Percentiles rank a stretch among this genome's conserved stretches.
These are phyloP conservation scores for Dryococelus australis DNA, from an alignment of 2,888 invertebrate genomes.

Conservation along the genomic window DNA sequence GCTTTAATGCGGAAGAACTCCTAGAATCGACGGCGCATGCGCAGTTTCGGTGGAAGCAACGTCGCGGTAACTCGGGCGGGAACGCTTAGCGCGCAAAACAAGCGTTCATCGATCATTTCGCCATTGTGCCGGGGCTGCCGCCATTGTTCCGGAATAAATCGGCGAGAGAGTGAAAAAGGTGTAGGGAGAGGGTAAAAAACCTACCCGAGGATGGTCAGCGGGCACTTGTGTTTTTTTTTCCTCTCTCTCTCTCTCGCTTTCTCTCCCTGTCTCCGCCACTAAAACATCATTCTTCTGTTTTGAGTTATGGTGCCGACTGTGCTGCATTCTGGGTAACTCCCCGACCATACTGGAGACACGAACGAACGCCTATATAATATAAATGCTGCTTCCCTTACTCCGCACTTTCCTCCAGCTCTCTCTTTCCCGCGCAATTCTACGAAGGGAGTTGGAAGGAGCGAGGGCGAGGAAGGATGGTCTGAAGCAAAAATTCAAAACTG, in stretches of 20 bases:
- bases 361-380: background rate
- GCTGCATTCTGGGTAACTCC: background rate
- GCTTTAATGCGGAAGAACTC: too few species aligned
- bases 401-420: background rate
- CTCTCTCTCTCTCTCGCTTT: background rate
- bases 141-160: conserved; percentile 16
- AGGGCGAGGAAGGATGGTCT: background rate
- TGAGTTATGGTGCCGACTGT: background rate
- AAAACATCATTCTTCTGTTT: background rate
- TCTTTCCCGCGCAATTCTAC: background rate
- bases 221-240: background rate
- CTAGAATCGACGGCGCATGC: too few species aligned
- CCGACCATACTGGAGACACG: background rate
- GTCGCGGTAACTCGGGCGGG: background rate
- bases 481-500: background rate
- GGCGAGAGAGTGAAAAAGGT: background rate
- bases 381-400: conserved; percentile 1
- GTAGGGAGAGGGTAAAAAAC: background rate
- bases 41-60: too few species aligned
- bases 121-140: background rate
- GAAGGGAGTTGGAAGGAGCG: background rate
- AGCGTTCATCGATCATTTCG: background rate
- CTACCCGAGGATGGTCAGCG: background rate
- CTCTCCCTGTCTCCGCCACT: background rate
- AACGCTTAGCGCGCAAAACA: conserved; percentile 6